Percentiles rank a stretch among this genome's conserved stretches.
These are phyloP conservation scores for Neolamprologus ventralis DNA, from an alignment of 2,113 vertebrate species.

Conservation along the genomic window DNA sequence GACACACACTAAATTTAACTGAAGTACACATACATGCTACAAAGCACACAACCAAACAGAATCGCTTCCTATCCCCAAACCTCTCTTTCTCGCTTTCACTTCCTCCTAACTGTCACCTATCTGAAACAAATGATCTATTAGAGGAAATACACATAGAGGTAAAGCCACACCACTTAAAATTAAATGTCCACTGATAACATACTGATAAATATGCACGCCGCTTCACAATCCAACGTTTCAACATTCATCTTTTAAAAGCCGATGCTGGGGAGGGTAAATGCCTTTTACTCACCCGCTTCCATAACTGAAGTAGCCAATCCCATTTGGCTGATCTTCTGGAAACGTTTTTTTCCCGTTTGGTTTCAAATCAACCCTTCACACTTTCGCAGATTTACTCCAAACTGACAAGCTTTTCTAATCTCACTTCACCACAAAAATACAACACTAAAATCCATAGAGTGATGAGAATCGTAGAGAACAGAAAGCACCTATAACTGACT, in stretches of 20 bases:
- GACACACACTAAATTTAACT: slow-evolving; percentile 20
- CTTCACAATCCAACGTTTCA: neutral
- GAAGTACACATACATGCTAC: neutral
- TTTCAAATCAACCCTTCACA: neutral
- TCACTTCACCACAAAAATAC: neutral
- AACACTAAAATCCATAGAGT: neutral
- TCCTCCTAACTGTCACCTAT: neutral
- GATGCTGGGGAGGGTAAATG: neutral
- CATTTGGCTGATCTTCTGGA: slow-evolving; percentile 18
- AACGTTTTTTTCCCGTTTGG: neutral
- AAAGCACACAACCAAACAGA: neutral
- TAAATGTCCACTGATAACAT: neutral
- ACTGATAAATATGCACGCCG: neutral
- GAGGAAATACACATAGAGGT: neutral
- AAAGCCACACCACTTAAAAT: neutral
- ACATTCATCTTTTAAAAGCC: neutral
- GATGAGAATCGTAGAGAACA: neutral
- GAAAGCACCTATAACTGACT: neutral
- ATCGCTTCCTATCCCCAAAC: neutral
- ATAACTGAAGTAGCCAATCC: slow-evolving; percentile 39
- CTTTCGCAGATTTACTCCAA: neutral
- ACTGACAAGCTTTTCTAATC: neutral
- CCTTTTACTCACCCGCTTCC: slow-evolving; percentile 40
- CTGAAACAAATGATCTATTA: neutral
- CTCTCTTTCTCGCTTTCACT: slow-evolving; percentile 18